Conservation (phyloP, 2,888 invertebrate species). For the Drosophila cyrtoloma region DNA sequence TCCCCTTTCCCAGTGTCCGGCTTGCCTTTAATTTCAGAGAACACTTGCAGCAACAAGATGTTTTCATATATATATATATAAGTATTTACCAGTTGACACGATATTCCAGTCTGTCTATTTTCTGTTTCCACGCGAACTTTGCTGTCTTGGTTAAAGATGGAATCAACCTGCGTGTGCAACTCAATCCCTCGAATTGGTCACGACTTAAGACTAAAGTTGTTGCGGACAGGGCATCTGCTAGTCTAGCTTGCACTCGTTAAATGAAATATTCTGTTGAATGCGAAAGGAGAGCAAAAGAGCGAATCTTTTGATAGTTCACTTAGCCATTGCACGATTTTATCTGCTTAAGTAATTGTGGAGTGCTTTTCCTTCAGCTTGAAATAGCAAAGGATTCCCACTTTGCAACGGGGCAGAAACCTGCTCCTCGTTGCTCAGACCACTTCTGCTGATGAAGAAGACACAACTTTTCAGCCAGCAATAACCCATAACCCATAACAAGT, state of each 20-base stretch:
- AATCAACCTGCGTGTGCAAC: neutral
- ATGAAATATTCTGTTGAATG: neutral
- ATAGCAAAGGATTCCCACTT: neutral
- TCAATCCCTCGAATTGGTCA: neutral
- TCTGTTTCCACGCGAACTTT: neutral
- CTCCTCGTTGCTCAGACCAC: neutral
- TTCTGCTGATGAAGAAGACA: neutral
- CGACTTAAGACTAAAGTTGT: neutral
- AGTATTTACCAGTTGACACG: neutral
- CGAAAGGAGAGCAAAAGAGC: neutral
- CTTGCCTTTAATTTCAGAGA: conserved; percentile 23
- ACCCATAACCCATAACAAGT: neutral
- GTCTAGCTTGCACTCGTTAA: neutral
- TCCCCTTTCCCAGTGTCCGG: conserved; percentile 44
- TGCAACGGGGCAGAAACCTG: neutral
- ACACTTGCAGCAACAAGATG: neutral
- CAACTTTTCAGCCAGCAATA: neutral
- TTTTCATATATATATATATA: neutral
- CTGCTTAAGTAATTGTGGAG: neutral
- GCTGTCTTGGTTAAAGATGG: neutral
- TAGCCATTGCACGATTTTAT: neutral
- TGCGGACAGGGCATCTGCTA: neutral
- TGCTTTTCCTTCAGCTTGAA: neutral
- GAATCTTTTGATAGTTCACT: neutral
- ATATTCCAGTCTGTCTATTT: neutral